Evolutionary conservation across 2,113 vertebrate species (phyloP), one percentile per base, ranked within the genome.

Genomic region (Pardalotus punctatus): DNA sequence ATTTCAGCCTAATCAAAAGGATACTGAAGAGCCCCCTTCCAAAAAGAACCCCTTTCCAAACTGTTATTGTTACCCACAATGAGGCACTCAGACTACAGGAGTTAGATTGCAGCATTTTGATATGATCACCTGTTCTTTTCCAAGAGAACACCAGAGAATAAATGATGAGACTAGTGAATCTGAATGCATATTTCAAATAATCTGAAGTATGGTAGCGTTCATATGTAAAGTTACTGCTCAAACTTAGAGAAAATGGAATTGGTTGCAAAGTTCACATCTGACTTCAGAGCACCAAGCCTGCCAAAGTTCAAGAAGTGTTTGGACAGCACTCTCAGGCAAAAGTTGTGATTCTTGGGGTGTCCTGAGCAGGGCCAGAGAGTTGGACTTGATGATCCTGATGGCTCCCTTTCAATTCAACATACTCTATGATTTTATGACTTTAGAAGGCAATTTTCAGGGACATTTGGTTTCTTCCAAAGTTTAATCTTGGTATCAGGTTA

Each of bases 1-100:
- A 83, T 96, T 93, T 90, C 64, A 81, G 47, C 47, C 66, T 93
- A 86, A 95, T 96, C 94, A 83, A 95, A 90, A 90, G 51, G 67
- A 82, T 73, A 66, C 76, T 94, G 62, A 90, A 95, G 92, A 86
- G 83, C 12, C 38, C 38, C 12, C 38, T 40, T 40, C 38, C 74
- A 58, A 70, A 81, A 90, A 88, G 67, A 90, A 10, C 9, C 3
- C 33, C 35, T 38, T 92, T 93, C 29, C 7, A 8, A 80, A 92
- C 51, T 60, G 64, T 67, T 66, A 88, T 95, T 93, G 90, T 93
- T 74, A 66, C 45, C 12, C 11, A 93, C 93, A 96, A 93, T 96
- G 67, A 42, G 56, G 28, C 54, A 94, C 64, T 96, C 92, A 95
- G 90, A 14, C 67, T 53, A 43, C 45, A 56, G 42, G 92, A 58